Base-by-base conservation (phyloP, 2,888 invertebrate species). In the Argynnis bischoffii region DNA sequence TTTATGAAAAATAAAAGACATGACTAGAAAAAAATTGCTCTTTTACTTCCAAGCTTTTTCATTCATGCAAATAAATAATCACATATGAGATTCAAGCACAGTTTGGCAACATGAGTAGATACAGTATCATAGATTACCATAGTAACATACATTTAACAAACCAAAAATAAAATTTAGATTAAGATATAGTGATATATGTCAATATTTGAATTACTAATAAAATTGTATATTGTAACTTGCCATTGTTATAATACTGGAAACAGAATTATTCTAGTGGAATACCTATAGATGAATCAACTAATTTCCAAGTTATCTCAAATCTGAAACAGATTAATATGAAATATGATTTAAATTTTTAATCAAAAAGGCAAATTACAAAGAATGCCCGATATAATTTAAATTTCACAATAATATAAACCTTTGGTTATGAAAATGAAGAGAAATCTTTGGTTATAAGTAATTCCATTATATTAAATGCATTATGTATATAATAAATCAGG, bases 11-110 rank as follows among this genome's bases (percentile, higher is more conserved):
- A 74, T 75, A 71, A 78, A 78, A 78, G 69, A 71, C 70, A 74
- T 78, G 78, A 79, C 79, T 81, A 81, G 79, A 85, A 90, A 87
- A n/a, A 84, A 88, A 89, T 88, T 90, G 87, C 90, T 89, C 85
- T 87, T 89, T 89, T 90, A 88, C 81, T 88, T 77, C 81, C 77
- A 91, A 91, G 91, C 91, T 82, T 84, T 79, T 81, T 70, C 70
- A 71, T 70, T 84, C 87, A 90, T 89, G 90, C 92, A 90, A 90
- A 91, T 89, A 90, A 90, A 90, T 84, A 87, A 81, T 83, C 79
- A 83, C 77, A 76, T 77, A 70, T 69, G 77, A 79, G 78, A 79
- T 79, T 79, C 78, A 78, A 78, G 78, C 78, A 76, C 60, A 72
- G 74, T 80, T 81, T 81, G 80, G 80, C 80, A 79, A 79, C 80